Conservation (phyloP, 2,797 vertebrate species). For the Acipenser oxyrinchus region DNA sequence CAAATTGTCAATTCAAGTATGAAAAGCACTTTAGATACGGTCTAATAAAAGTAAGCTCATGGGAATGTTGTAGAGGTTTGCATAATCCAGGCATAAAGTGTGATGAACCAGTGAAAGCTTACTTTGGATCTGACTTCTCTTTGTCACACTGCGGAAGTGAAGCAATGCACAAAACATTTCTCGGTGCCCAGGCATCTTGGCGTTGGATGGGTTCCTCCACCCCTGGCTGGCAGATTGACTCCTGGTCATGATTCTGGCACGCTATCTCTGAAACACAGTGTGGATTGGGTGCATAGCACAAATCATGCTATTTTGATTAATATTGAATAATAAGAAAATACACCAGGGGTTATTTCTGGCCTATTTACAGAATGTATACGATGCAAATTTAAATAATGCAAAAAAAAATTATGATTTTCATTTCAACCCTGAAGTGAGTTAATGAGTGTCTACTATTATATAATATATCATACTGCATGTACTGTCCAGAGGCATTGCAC, state of each 20-base stretch:
- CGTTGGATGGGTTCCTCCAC: background rate
- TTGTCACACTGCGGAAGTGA: background rate
- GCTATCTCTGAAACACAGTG: constrained; percentile 13
- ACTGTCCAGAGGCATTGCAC: too few relatives aligned
- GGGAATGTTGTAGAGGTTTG: constrained; percentile 1
- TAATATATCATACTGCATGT: background rate
- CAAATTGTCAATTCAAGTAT: background rate
- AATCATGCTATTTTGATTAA: constrained; percentile 20
- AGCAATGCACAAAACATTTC: constrained; percentile 8
- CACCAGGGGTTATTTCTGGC: constrained; percentile 8
- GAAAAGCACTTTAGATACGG: background rate
- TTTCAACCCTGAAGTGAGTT: background rate
- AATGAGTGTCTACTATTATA: background rate
- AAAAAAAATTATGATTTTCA: background rate
- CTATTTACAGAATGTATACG: background rate
- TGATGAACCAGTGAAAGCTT: background rate
- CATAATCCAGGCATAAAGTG: background rate
- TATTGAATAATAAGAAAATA: constrained; percentile 8
- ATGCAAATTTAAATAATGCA: background rate
- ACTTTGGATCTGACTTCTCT: constrained; percentile 3
- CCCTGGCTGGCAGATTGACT: constrained; percentile 20
- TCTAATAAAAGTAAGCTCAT: background rate
- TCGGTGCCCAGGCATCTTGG: constrained; percentile 2
- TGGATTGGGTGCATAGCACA: constrained; percentile 8
- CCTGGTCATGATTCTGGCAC: constrained; percentile 19